A percentile compares a stretch with the other conserved stretches of the same genome.
Conservation (phyloP, 1,140 invertebrate species). For the Chrysoperla carnea region DNA sequence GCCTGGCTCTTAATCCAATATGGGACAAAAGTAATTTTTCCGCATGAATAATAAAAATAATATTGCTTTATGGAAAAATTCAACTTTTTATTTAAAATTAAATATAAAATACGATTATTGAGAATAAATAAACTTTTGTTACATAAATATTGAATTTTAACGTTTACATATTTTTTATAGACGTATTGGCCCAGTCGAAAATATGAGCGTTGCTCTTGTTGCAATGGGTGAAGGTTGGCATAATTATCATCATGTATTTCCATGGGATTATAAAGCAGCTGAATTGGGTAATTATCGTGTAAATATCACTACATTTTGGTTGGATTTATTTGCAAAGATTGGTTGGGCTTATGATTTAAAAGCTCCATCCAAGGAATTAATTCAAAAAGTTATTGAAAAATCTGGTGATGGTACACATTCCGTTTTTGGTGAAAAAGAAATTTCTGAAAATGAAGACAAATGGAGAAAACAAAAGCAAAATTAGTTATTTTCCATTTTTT, state of each 20-base stretch:
- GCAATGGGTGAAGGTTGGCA: constrained; percentile 65
- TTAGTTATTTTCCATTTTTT: too few relatives aligned
- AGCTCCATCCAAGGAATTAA: constrained; percentile 32
- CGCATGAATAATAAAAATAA: too few relatives aligned
- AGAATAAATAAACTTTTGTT: too few relatives aligned
- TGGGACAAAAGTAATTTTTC: too few relatives aligned
- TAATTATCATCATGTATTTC: constrained; percentile 86
- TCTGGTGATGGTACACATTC: constrained; percentile 41
- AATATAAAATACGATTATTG: too few relatives aligned
- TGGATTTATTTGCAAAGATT: constrained; percentile 47
- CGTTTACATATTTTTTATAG: constrained; percentile 21
- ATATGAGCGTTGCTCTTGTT: constrained; percentile 34
- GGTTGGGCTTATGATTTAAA: constrained; percentile 70
- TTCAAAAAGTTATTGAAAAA: constrained; percentile 30
- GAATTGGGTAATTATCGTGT: constrained; percentile 33
- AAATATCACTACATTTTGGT: constrained; percentile 39
- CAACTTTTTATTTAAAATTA: too few relatives aligned
- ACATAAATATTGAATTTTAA: too few relatives aligned
- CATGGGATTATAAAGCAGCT: constrained; percentile 65
- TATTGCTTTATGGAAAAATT: too few relatives aligned
- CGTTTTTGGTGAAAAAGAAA: constrained; percentile 9
- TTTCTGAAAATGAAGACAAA: not conserved
- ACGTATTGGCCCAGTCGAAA: constrained; percentile 42
- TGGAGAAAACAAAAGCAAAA: too few relatives aligned
- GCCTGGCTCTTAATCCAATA: too few relatives aligned